Evolutionary conservation across 2,113 vertebrate genomes (phyloP).

Genomic region (Leuciscus idus): DNA sequence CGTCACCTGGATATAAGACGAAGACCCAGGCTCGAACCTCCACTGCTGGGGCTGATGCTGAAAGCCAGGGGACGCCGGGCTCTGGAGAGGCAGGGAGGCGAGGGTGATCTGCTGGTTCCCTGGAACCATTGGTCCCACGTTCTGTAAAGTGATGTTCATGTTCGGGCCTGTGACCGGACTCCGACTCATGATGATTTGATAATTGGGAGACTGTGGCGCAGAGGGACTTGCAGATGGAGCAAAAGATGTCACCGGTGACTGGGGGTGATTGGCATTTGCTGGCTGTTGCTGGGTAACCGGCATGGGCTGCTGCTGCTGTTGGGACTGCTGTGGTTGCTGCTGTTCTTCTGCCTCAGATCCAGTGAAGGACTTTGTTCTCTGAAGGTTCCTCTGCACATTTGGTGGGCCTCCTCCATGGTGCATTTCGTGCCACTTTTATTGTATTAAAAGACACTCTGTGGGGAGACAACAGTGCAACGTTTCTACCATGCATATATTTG

Average conservation of each 20-base stretch:
- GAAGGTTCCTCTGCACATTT: constrained; percentile 90
- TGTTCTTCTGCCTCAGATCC: constrained; percentile 88
- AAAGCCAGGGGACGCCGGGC: constrained; percentile 85
- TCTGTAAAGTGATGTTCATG: constrained; percentile 92
- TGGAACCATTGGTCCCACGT: constrained; percentile 82
- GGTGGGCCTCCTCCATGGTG: constrained; percentile 97
- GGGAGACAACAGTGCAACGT: constrained; percentile 31
- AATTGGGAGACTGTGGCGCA: constrained; percentile 89
- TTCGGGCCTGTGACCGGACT: constrained; percentile 89
- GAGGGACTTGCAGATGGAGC: constrained; percentile 86
- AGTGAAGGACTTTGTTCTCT: constrained; percentile 87
- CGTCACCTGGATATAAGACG: constrained; percentile 89
- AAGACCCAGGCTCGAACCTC: constrained; percentile 84
- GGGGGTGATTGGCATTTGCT: constrained; percentile 79
- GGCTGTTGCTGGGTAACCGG: constrained; percentile 72
- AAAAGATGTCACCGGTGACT: constrained; percentile 89
- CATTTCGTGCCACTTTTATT: constrained; percentile 84
- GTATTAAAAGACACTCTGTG: constrained; percentile 63
- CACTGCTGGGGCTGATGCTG: constrained; percentile 87
- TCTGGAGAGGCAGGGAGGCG: constrained; percentile 82
- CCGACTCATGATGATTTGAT: constrained; percentile 92
- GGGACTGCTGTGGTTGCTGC: constrained; percentile 49
- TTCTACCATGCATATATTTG: neutral
- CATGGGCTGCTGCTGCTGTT: constrained; percentile 73
- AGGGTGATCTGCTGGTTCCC: constrained; percentile 91